Evolutionary conservation across 1,140 invertebrate species (phyloP), one percentile per base, ranked within the genome.

Genomic region (Drosophila auraria): DNA sequence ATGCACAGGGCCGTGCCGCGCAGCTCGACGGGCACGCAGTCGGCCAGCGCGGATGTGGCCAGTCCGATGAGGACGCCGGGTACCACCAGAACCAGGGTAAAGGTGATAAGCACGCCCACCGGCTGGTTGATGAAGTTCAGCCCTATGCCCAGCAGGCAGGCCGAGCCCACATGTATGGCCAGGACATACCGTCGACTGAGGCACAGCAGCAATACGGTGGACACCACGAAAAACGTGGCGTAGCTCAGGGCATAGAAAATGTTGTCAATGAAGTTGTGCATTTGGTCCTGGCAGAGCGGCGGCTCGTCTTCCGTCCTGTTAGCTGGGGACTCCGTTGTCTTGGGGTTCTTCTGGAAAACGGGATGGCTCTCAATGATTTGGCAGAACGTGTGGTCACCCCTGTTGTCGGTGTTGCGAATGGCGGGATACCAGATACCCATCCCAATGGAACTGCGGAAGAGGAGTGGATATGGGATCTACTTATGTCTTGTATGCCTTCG

Each of bases 381-480:
- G 12, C 72, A 75, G 0, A 75, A 5, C 25, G 20, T 49, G 0
- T 9, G 12, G 1, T n/a, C 12, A 1, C 12, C 23, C 2, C 12
- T 23, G 40, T 38, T 68, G 25, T 72, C 50, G 33, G 33, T 30
- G 53, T 63, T 75, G 3, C 72, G 68, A 15, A 75, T 40, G 20
- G 50, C 25, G 4, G 72, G 72, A 44, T 25, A 75, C 72, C 72
- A 75, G 23, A 57, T n/a, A 3, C 50, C 68, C 5, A 72, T n/a
- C 1, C 72, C 72, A 36, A 72, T 36, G 6, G 72, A 74, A 5
- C 71, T 74, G 40, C 11, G 20, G n/a, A 9, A 11, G 5, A 33
- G 27, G 9, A 53, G 14, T 5, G 5, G 5, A 1, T 33, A 20
- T 14, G 1, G 17, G 12, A 11, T 25, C 3, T 15, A 2, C 15